phyloP scores from a whole-genome alignment of 2,113 vertebrate species.

The Charadrius vociferus region DNA sequence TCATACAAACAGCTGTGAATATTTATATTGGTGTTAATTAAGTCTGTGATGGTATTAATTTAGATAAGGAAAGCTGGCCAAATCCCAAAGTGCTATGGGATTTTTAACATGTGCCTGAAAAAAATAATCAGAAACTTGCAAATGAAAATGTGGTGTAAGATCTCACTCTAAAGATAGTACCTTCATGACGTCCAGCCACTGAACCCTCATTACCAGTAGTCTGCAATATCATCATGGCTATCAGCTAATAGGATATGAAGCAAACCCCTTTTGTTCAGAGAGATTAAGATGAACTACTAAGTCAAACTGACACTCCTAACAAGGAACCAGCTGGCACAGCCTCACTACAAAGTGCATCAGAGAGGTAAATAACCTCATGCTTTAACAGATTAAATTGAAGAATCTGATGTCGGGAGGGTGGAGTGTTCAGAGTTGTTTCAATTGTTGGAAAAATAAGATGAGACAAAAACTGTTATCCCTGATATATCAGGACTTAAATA shows the following conservation, averaged over 20 bases:
- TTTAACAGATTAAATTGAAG: not conserved
- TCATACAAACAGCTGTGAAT: conserved; percentile 27
- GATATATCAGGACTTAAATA: not conserved
- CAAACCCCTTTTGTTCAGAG: not conserved
- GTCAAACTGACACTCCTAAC: not conserved
- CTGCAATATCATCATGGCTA: not conserved
- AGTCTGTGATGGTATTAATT: conserved; percentile 40
- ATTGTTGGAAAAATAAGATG: not conserved
- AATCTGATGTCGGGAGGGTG: not conserved
- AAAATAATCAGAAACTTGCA: not conserved
- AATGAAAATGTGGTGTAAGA: not conserved
- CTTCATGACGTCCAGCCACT: not conserved
- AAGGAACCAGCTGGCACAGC: not conserved
- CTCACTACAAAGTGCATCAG: not conserved
- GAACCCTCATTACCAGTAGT: not conserved
- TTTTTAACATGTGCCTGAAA: conserved; percentile 17
- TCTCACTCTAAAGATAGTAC: conserved; percentile 2
- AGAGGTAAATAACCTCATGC: not conserved
- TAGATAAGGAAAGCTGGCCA: conserved; percentile 46
- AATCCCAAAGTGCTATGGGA: not conserved
- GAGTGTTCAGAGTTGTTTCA: not conserved
- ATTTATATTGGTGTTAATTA: conserved; percentile 57
- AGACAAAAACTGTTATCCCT: not conserved
- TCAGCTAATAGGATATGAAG: not conserved
- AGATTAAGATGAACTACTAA: not conserved